Conservation (phyloP, 2,888 invertebrate genomes). For the Ryuthela nishihirai region DNA sequence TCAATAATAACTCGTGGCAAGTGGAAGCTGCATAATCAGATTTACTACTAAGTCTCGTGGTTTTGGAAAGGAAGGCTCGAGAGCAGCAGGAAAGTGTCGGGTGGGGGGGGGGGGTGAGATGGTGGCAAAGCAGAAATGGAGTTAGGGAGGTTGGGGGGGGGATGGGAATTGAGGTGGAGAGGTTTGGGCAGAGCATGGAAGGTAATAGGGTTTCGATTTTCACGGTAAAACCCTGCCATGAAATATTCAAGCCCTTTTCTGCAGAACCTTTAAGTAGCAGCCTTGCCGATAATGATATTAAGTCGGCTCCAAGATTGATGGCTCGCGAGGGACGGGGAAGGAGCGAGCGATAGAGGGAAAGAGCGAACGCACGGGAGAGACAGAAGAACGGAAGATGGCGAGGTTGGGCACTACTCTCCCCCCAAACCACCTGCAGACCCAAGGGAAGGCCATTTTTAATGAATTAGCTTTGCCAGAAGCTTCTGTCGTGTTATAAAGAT, state of each 20-base stretch:
- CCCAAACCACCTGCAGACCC: slow-evolving; percentile 11
- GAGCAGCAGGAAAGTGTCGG: too few species aligned
- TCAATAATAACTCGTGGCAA: slow-evolving; percentile 21
- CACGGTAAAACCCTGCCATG: slow-evolving; percentile 15
- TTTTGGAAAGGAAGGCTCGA: too few species aligned
- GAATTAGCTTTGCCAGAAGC: slow-evolving; percentile 20
- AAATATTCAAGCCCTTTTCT: slow-evolving; percentile 26
- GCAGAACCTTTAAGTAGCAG: slow-evolving; percentile 30
- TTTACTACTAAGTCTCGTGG: slow-evolving; percentile 17
- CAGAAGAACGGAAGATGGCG: not conserved
- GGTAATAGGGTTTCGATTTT: slow-evolving; percentile 33
- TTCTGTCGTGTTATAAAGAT: slow-evolving; percentile 11
- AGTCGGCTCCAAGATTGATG: slow-evolving; percentile 31
- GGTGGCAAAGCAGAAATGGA: too few species aligned
- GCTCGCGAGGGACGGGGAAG: slow-evolving; percentile 12
- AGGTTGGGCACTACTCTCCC: not conserved
- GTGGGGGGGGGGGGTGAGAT: too few species aligned
- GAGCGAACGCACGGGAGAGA: not conserved
- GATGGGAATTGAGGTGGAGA: too few species aligned
- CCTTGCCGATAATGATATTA: slow-evolving; percentile 36
- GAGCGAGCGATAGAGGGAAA: not conserved
- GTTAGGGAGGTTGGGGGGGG: too few species aligned
- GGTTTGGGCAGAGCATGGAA: not conserved
- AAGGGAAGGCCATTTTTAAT: slow-evolving; percentile 23
- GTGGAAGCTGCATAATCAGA: slow-evolving; percentile 15